A percentile compares a stretch with the other conserved stretches of the same genome.
These are phyloP conservation scores for Holcopasites calliopsidis DNA, from an alignment of 1,140 invertebrate species.

Conservation along the genomic window DNA sequence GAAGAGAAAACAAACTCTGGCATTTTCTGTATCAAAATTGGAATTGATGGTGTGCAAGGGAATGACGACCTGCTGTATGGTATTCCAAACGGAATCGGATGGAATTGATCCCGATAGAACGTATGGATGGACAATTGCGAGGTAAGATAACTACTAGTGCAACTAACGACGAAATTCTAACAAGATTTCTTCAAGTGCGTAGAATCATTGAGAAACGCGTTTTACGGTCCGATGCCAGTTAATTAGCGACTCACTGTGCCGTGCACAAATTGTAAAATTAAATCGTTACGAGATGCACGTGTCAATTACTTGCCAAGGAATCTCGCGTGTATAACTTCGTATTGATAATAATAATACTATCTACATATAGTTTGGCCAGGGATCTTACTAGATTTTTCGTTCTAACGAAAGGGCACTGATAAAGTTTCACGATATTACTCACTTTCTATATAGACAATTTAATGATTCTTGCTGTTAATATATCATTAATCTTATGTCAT, in stretches of 20 bases:
- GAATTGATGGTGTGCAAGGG: background rate
- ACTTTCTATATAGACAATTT: too few relatives aligned
- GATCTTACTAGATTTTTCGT: too few relatives aligned
- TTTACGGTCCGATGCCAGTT: background rate
- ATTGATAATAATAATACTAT: conserved; percentile 43
- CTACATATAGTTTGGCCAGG: background rate
- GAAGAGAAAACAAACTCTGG: background rate
- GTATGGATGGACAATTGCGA: too few relatives aligned
- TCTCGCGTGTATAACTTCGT: background rate
- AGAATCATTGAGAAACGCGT: background rate
- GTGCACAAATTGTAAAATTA: conserved; percentile 8
- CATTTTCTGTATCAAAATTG: background rate
- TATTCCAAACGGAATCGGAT: too few relatives aligned
- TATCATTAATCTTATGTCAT: too few relatives aligned
- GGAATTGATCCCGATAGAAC: too few relatives aligned
- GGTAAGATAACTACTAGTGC: too few relatives aligned
- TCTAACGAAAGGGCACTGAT: background rate
- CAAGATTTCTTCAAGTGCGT: background rate
- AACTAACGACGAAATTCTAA: too few relatives aligned
- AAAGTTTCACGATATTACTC: too few relatives aligned
- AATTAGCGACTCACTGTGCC: background rate
- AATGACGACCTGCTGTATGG: background rate
- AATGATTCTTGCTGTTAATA: too few relatives aligned
- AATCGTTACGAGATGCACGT: background rate
- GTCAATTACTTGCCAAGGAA: conserved; percentile 12